Evolutionary conservation across 2,888 invertebrate genomes (phyloP), one percentile per base, ranked within the genome.

Genomic region (Ypsolopha sequella): DNA sequence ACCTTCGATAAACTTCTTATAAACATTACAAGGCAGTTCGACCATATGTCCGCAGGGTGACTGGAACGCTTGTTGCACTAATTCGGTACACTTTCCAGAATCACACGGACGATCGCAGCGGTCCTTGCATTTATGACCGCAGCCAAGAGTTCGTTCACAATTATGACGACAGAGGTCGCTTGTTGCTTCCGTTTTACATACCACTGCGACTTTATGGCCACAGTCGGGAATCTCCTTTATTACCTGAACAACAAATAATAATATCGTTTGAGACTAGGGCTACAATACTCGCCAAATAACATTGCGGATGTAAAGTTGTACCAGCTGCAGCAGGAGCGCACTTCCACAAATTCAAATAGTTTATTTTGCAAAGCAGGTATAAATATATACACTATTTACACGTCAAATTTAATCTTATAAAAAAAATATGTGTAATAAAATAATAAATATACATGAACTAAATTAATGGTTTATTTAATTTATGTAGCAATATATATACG

Each of bases 1-100:
- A 24, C 24, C 24, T 24, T 24, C 24, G 4, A 24, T 24, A 24
- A 24, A 24, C 24, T 24, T 24, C 24, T 24, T 24, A 24, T 50
- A 56, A 1, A 68, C 39, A 46, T 76, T 65, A 63, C 88, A 88
- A 0, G 80, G 80, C n/a, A 86, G 63, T 10, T 62, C 56, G 36
- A 85, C 76, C 38, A 53, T 55, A 56, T 90, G 90, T 2, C 88
- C 88, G 65, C 90, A 90, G 6, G 76, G 72, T 8, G 84, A 67
- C 4, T 39, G 14, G 11, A 73, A 63, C n/a, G 53, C 48, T 6
- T 54, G 53, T 1, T 62, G 52, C 0, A 80, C 66, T 0, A 69
- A 60, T 53, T 64, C 64, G 2, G 52, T 62, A 61, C 89, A 89
- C 1, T 54, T 52, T 0, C 51, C 46, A 1, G 60, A 56, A 10